Conservation (phyloP, 2,113 vertebrate species). For the Mirza zaza region DNA sequence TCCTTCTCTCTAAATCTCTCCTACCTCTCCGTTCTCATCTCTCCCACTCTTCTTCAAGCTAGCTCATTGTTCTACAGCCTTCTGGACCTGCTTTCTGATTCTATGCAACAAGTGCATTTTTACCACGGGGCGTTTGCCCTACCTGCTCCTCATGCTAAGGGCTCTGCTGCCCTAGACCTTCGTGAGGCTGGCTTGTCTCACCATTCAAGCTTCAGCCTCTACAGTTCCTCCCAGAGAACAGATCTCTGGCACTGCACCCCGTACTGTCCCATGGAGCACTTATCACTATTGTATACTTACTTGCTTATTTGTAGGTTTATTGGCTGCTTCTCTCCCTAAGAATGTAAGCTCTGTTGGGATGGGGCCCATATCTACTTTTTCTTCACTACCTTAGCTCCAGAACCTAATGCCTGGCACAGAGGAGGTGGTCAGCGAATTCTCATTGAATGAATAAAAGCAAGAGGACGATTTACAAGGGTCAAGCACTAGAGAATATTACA, state of each 20-base stretch:
- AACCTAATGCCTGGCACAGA: not conserved
- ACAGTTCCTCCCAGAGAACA: not conserved
- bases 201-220: not conserved
- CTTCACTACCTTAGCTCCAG: not conserved
- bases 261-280: not conserved
- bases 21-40: too few species aligned
- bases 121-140: not conserved
- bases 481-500: not conserved
- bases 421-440: not conserved
- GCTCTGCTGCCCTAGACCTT: not conserved
- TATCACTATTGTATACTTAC: fast-evolving
- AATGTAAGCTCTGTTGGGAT: not conserved
- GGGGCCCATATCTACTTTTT: not conserved
- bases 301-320: not conserved
- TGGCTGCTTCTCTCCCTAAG: not conserved
- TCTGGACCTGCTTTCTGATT: not conserved
- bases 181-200: not conserved
- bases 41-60: not conserved
- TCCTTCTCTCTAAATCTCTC: not conserved
- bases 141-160: not conserved
- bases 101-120: not conserved
- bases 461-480: not conserved
- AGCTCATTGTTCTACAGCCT: too few species aligned
- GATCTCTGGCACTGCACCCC: not conserved
- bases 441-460: not conserved